These are phyloP conservation scores for Luehdorfia chinensis DNA, from an alignment of 1,140 invertebrate genomes.

Conservation along the genomic window DNA sequence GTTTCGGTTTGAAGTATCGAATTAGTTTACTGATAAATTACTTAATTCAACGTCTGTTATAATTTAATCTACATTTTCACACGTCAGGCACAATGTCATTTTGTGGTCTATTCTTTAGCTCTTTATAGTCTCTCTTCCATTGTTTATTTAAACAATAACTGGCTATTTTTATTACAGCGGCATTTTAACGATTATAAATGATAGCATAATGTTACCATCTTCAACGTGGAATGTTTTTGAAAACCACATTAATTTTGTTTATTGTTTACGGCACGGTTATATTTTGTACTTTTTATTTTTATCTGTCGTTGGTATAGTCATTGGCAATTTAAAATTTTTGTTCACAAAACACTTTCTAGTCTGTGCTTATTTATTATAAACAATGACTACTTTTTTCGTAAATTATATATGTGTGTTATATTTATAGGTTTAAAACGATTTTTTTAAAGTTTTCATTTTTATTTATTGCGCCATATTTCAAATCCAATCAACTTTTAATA, in stretches of 20 bases:
- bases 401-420: background rate
- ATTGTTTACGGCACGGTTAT: conserved; percentile 18
- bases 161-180: conserved; percentile 55
- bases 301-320: conserved; percentile 8
- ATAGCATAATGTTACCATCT: conserved; percentile 28
- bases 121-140: conserved; percentile 53
- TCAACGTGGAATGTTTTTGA: conserved; percentile 26
- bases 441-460: background rate
- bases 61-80: conserved; percentile 43
- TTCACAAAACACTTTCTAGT: background rate
- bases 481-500: no score
- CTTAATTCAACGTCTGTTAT: conserved; percentile 8
- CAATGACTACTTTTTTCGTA: background rate
- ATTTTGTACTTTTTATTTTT: conserved; percentile 29
- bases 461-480: no score
- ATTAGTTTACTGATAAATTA: no score
- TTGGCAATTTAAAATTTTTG: conserved; percentile 11
- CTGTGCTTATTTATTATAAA: conserved; percentile 6
- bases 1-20: no score
- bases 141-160: conserved; percentile 72
- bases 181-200: conserved; percentile 65
- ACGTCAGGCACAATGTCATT: conserved; percentile 46
- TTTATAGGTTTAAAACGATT: background rate
- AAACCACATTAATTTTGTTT: conserved; percentile 22
- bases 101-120: conserved; percentile 45